These are phyloP conservation scores for Phalacrocorax pelagicus DNA, from an alignment of 2,113 vertebrate species.

Conservation along the genomic window DNA sequence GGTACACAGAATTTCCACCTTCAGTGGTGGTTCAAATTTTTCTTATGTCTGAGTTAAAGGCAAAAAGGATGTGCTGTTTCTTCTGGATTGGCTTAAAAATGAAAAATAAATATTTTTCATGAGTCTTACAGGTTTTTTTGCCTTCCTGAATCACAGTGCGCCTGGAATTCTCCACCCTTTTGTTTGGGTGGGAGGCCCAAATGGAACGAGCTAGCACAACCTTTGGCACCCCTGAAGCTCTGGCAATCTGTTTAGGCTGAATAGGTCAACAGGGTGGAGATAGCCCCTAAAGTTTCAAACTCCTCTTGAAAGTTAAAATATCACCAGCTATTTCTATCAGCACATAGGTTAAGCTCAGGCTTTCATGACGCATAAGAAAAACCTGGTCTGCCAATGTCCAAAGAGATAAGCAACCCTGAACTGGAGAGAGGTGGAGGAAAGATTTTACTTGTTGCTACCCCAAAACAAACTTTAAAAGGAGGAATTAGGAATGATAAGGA, in stretches of 20 bases:
- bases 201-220: conserved; percentile 7
- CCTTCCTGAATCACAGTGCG: not conserved
- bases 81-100: conserved; percentile 4
- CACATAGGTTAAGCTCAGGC: not conserved
- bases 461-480: not conserved
- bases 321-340: not conserved
- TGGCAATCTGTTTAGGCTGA: conserved; percentile 49
- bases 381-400: not conserved
- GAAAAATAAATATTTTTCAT: conserved; percentile 54
- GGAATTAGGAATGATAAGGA: not conserved
- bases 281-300: conserved; percentile 13
- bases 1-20: conserved; percentile 13
- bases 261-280: conserved; percentile 17
- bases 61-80: conserved; percentile 36
- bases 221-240: not conserved
- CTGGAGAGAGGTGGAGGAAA: not conserved
- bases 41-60: not conserved
- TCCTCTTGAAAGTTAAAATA: conserved; percentile 37
- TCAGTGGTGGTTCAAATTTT: conserved; percentile 14
- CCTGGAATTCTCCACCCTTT: conserved; percentile 42
- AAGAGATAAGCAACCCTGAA: not conserved
- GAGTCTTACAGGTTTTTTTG: not conserved
- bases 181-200: conserved; percentile 20
- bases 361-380: not conserved
- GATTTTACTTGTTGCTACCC: not conserved